Percentiles rank a stretch among this genome's conserved stretches.
Evolutionary conservation across 2,113 vertebrate genomes (phyloP).

Genomic region (Illadopsis cleaveri): DNA sequence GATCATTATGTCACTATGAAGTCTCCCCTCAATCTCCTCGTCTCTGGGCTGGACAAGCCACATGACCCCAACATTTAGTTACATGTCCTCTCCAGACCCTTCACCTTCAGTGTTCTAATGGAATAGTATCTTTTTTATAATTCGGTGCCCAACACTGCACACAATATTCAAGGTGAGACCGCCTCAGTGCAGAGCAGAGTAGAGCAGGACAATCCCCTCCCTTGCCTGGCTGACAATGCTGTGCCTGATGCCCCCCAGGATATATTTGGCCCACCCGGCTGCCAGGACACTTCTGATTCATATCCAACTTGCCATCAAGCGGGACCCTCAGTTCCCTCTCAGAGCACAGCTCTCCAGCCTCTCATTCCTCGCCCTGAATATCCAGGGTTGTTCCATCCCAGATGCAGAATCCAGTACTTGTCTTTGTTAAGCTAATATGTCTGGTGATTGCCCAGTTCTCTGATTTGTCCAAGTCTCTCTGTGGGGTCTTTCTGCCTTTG

Average conservation of each 20-base stretch:
- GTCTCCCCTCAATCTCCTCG: not conserved
- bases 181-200: not conserved
- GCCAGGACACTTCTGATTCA: not conserved
- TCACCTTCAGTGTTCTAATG: not conserved
- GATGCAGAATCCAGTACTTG: not conserved
- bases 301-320: not conserved
- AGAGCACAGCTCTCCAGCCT: not conserved
- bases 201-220: not conserved
- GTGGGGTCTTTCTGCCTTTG: not conserved
- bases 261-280: accelerated
- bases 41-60: not conserved
- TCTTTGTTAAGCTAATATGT: not conserved
- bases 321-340: not conserved
- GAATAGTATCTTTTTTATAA: too few relatives aligned
- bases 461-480: not conserved
- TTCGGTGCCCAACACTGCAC: not conserved
- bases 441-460: not conserved
- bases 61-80: not conserved
- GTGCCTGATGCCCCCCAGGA: not conserved
- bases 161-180: not conserved
- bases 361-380: not conserved
- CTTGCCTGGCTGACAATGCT: accelerated
- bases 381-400: not conserved
- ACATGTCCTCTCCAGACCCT: not conserved
- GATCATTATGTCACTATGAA: accelerated